Evolutionary conservation across 2,888 invertebrate species (phyloP).

Genomic region (Lochmaea capreae): DNA sequence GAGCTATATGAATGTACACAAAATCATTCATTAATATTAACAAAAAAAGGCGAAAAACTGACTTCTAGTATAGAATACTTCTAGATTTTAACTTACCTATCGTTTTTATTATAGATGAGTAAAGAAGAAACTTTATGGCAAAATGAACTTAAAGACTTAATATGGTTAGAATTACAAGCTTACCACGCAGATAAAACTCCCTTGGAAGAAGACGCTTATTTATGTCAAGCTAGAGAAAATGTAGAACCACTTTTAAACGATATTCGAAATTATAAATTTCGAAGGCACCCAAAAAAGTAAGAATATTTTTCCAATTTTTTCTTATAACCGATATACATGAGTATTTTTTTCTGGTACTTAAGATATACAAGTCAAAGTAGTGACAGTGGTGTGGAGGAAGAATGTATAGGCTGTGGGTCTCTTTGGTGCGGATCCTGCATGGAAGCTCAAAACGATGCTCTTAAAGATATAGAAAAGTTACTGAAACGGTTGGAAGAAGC

Average conservation of each 20-base stretch:
- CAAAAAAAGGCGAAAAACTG: too few relatives aligned
- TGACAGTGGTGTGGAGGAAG: constrained; percentile 62
- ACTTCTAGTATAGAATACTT: too few relatives aligned
- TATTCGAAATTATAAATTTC: constrained; percentile 80
- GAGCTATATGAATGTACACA: too few relatives aligned
- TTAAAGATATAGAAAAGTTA: constrained; percentile 79
- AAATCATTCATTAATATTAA: too few relatives aligned
- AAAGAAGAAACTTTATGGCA: constrained; percentile 90
- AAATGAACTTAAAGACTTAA: constrained; percentile 87
- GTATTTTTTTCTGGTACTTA: background rate
- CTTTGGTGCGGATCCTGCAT: constrained; percentile 79
- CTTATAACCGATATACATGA: constrained; percentile 3
- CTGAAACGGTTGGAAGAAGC: constrained; percentile 80
- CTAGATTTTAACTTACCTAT: too few relatives aligned
- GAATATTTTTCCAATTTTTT: background rate
- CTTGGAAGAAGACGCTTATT: constrained; percentile 81
- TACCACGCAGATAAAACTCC: constrained; percentile 81
- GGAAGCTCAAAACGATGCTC: constrained; percentile 78
- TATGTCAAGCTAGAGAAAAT: constrained; percentile 79
- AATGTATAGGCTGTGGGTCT: constrained; percentile 77
- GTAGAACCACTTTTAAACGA: constrained; percentile 79
- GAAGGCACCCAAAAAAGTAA: constrained; percentile 50
- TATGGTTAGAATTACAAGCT: constrained; percentile 92
- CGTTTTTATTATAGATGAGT: constrained; percentile 76
- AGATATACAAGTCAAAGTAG: constrained; percentile 54